Percentiles rank a stretch among this genome's conserved stretches.
phyloP scores from a whole-genome alignment of 2,888 invertebrate genomes.

The Palloptera scutellata region DNA sequence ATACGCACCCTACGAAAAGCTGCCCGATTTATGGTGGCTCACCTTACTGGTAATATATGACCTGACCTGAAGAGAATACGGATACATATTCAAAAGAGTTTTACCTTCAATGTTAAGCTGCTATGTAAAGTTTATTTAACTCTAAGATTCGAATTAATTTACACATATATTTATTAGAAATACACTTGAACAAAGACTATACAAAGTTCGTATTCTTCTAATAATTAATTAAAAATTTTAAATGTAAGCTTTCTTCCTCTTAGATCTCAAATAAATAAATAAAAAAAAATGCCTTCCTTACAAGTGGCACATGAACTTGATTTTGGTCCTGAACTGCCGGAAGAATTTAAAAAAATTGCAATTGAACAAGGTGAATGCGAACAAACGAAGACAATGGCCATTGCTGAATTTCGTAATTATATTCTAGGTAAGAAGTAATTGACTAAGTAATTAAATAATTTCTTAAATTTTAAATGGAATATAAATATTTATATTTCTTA shows the following conservation, averaged over 20 bases:
- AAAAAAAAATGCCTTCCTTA: constrained; percentile 47
- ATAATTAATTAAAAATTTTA: too few species aligned
- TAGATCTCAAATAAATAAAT: constrained; percentile 10
- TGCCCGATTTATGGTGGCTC: too few species aligned
- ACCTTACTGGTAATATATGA: too few species aligned
- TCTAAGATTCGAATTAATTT: too few species aligned
- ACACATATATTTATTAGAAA: background rate
- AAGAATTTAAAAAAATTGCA: constrained; percentile 74
- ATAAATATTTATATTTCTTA: constrained; percentile 62
- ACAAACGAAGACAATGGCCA: constrained; percentile 71
- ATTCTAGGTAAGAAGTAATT: constrained; percentile 76
- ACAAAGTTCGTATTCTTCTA: too few species aligned
- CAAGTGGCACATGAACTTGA: constrained; percentile 67
- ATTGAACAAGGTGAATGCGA: constrained; percentile 74
- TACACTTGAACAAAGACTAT: background rate
- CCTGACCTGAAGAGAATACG: too few species aligned
- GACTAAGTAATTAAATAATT: constrained; percentile 8
- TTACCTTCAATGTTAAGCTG: too few species aligned
- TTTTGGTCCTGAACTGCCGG: constrained; percentile 71
- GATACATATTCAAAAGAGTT: too few species aligned
- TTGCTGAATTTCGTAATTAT: constrained; percentile 77
- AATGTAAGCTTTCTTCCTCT: background rate
- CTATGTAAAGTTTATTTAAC: too few species aligned
- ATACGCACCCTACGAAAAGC: too few species aligned
- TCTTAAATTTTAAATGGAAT: background rate